Evolutionary conservation across 1,140 invertebrate species (phyloP).

Genomic region (Hyphantria cunea): DNA sequence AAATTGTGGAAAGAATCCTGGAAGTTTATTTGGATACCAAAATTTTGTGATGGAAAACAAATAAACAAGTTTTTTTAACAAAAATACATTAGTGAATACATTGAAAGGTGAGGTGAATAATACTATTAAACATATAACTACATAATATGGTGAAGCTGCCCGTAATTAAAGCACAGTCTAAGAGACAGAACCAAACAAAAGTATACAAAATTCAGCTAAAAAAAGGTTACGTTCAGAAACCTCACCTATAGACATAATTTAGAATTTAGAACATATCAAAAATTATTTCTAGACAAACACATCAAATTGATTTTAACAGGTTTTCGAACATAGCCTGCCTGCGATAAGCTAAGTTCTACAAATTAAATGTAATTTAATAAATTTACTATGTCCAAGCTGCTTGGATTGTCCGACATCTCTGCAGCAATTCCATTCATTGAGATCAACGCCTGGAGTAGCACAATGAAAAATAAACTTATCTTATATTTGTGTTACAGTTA

Average conservation of each 20-base stretch:
- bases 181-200: slow-evolving; percentile 31
- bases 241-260: slow-evolving; percentile 53
- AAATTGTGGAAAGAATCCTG: too few species aligned
- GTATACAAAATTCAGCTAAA: slow-evolving; percentile 48
- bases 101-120: not conserved
- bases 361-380: slow-evolving; percentile 52
- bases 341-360: slow-evolving; percentile 62
- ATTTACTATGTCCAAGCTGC: slow-evolving; percentile 73
- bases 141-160: slow-evolving; percentile 10
- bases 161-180: slow-evolving; percentile 25
- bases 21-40: too few species aligned
- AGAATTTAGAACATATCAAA: slow-evolving; percentile 37
- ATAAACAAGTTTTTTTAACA: too few species aligned
- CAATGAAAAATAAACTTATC: slow-evolving; percentile 63
- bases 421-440: slow-evolving; percentile 73
- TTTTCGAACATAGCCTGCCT: slow-evolving; percentile 78
- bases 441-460: slow-evolving; percentile 69
- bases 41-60: slow-evolving; percentile 1
- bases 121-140: slow-evolving; percentile 7
- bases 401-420: slow-evolving; percentile 60
- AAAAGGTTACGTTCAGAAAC: slow-evolving; percentile 81
- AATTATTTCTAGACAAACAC: slow-evolving; percentile 7
- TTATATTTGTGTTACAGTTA: slow-evolving; percentile 25
- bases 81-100: too few species aligned
- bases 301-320: slow-evolving; percentile 43